A percentile compares a stretch with the other conserved stretches of the same genome.
Conservation (phyloP, 2,888 invertebrate species). For the Pelosia muscerda region DNA sequence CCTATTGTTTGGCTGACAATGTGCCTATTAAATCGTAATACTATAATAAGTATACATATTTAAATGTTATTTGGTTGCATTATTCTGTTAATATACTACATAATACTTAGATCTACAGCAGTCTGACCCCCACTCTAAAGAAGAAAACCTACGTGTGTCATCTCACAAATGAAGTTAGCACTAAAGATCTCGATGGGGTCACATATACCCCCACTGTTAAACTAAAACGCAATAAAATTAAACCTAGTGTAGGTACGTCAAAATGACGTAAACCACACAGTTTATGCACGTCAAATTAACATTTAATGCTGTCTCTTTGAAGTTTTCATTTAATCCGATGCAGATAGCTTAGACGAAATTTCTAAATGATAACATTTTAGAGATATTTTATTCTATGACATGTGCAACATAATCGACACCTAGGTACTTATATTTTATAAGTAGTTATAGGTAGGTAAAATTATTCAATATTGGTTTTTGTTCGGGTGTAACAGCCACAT, state of each 20-base stretch:
- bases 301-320: background rate
- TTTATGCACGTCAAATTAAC: slow-evolving; percentile 2
- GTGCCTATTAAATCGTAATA: background rate
- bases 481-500: no score
- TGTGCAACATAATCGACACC: background rate
- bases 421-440: no score
- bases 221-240: background rate
- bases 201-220: background rate
- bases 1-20: background rate
- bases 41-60: no score
- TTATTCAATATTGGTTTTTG: no score
- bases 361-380: background rate
- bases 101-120: background rate
- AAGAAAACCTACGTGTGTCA: background rate
- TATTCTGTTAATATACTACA: background rate
- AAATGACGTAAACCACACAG: background rate
- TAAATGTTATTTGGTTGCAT: background rate
- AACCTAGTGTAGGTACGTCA: background rate
- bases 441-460: no score
- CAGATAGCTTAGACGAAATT: background rate
- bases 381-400: background rate
- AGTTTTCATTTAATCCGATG: slow-evolving; percentile 2
- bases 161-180: background rate
- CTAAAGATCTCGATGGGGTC: background rate
- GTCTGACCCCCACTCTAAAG: background rate